These are phyloP conservation scores for Synanthedon andrenaeformis DNA, from an alignment of 2,888 invertebrate species.

Conservation along the genomic window DNA sequence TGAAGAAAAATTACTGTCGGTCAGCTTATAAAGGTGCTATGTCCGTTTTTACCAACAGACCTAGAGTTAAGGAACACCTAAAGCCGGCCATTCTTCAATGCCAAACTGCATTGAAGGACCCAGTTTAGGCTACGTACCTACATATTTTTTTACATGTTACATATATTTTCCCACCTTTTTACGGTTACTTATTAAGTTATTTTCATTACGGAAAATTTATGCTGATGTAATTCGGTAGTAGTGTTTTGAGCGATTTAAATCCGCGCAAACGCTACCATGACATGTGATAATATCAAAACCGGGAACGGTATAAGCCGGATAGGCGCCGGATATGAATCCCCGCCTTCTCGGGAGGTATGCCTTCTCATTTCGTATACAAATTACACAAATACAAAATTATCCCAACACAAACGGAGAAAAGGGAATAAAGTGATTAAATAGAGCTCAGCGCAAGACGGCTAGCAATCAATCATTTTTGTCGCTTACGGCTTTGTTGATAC, in stretches of 20 bases:
- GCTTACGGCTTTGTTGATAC: conserved; percentile 60
- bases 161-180: no score
- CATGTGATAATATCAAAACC: conserved; percentile 50
- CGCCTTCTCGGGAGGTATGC: conserved; percentile 42
- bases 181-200: no score
- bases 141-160: no score
- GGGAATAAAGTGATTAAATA: conserved; percentile 73
- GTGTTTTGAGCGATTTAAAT: conserved; percentile 14
- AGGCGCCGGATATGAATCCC: conserved; percentile 55
- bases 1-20: no score
- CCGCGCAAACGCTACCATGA: conserved; percentile 35
- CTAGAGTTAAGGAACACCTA: no score
- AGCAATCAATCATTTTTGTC: conserved; percentile 71
- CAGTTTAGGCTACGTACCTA: no score
- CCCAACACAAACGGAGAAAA: conserved; percentile 69
- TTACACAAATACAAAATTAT: conserved; percentile 70
- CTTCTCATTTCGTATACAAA: conserved; percentile 67
- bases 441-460: conserved; percentile 69
- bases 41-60: no score
- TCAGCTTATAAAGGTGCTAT: no score
- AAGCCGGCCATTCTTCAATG: no score
- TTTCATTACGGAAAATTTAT: not conserved
- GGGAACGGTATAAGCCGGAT: conserved; percentile 36
- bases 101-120: not conserved
- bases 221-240: not conserved